Evolutionary conservation across 2,888 invertebrate species (phyloP).

Genomic region (Zelleria hepariella): DNA sequence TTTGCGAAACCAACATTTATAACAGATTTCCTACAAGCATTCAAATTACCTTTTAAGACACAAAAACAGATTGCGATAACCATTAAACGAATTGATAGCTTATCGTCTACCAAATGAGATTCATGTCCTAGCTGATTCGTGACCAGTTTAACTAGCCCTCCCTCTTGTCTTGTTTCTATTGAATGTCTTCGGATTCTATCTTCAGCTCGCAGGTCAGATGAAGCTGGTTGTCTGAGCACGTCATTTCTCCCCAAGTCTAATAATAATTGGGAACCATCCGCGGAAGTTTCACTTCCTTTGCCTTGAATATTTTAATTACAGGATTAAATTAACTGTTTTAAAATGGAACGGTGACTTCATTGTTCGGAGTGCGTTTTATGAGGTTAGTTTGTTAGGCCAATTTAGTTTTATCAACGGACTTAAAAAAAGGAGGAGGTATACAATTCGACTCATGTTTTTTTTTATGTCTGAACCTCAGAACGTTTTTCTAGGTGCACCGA

Average conservation of each 20-base stretch:
- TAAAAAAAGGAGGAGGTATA: no score
- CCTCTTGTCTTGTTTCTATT: background rate
- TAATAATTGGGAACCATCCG: slow-evolving; percentile 13
- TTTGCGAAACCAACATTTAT: background rate
- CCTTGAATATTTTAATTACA: slow-evolving; percentile 34
- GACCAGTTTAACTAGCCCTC: background rate
- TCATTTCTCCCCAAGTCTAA: background rate
- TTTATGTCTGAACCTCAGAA: no score
- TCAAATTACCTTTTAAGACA: background rate
- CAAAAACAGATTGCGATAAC: background rate
- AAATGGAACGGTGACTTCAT: slow-evolving; percentile 13
- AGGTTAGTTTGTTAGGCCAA: background rate
- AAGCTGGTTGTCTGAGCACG: background rate
- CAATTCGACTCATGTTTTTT: background rate
- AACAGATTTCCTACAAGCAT: background rate
- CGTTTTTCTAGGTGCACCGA: no score
- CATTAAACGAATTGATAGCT: background rate
- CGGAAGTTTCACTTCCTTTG: slow-evolving; percentile 43
- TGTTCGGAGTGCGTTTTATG: slow-evolving; percentile 7
- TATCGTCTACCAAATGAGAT: background rate
- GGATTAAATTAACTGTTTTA: background rate
- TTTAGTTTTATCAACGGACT: no score
- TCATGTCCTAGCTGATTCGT: background rate
- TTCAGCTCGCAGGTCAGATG: background rate
- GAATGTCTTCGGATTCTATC: background rate